Conservation (phyloP, 2,888 invertebrate genomes). For the Tachina fera region DNA sequence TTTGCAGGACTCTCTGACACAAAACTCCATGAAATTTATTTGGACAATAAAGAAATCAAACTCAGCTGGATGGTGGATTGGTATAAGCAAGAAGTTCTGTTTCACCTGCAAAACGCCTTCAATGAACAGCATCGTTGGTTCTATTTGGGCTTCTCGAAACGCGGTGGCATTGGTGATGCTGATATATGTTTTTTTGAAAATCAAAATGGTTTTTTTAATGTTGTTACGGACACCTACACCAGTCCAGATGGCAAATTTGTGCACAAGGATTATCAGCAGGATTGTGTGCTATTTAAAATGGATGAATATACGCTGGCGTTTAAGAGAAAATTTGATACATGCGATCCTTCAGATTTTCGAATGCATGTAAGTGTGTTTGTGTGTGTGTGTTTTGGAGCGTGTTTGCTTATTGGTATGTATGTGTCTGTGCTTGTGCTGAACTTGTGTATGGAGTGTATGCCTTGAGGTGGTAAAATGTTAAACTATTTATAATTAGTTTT, state of each 20-base stretch:
- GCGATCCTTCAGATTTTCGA: slow-evolving; percentile 87
- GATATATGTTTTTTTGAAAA: slow-evolving; percentile 93
- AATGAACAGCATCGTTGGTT: slow-evolving; percentile 87
- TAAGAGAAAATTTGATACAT: slow-evolving; percentile 92
- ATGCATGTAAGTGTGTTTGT: slow-evolving; percentile 80
- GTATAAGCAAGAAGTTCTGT: slow-evolving; percentile 83
- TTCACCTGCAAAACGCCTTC: slow-evolving; percentile 83
- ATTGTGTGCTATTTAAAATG: slow-evolving; percentile 86
- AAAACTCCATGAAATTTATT: slow-evolving; percentile 81
- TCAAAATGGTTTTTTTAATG: slow-evolving; percentile 82
- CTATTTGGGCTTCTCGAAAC: slow-evolving; percentile 93
- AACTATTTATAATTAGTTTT: slow-evolving; percentile 40
- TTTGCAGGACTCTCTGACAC: slow-evolving; percentile 81
- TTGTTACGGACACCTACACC: slow-evolving; percentile 88
- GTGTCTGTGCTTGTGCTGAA: background rate
- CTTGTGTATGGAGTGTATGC: background rate
- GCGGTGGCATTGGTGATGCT: slow-evolving; percentile 88
- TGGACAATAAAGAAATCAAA: slow-evolving; percentile 82
- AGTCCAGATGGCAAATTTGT: slow-evolving; percentile 86
- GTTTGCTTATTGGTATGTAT: background rate
- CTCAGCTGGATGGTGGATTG: slow-evolving; percentile 83
- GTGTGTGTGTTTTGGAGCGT: background rate
- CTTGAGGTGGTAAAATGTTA: background rate
- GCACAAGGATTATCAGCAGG: slow-evolving; percentile 88
- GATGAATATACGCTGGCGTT: slow-evolving; percentile 89